Base-by-base conservation (phyloP, 2,797 vertebrate genomes). In the Gouania willdenowi region DNA sequence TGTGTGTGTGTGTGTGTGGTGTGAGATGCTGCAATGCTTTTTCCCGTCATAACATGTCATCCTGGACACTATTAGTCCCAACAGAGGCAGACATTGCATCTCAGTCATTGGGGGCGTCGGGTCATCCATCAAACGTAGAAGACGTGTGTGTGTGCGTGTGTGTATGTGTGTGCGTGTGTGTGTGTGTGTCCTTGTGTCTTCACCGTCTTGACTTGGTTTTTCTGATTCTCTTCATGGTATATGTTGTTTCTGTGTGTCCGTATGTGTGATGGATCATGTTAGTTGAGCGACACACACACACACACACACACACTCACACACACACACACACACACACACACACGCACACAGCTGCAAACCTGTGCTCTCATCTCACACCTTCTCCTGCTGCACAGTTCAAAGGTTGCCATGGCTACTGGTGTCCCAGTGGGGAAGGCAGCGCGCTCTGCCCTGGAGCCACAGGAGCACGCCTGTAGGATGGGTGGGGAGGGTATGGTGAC, bases 401-500 rank as follows among this genome's bases (percentile, higher is more conserved):
- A 80, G 76, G 76, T 79, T 81, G 55, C 71, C 71, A 81, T 76
- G 72, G 58, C 47, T 66, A 81, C 77, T n/a, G 15, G 45, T 4
- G 14, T 70, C 74, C 75, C 69, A 53, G 38, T 11, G 54, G 69
- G 71, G 19, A 13, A 26, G 50, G 32, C 66, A 24, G 26, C 42
- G 38, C 8, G 41, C 47, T 75, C 30, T 66, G 64, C 66, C 79
- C 72, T 1, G 32, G 34, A 64, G 76, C 71, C 62, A 53, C 31
- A 10, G 0, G 28, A 37, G 63, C 46, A 24, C 31, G 60, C 18
- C 8, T 8, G 40, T 44, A 48, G 3, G 54, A 45, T 11, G 14
- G 59, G 42, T 19, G 47, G 61, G 50, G 71, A 60, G 53, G 57
- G 51, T 60, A 29, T 6, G 6, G 14, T 20, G 67, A 61, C 77